These are phyloP conservation scores for Halisarca cf. caerulea DNA, from an alignment of 37 sponge, comb jelly and placozoan genomes.

Conservation along the genomic window DNA sequence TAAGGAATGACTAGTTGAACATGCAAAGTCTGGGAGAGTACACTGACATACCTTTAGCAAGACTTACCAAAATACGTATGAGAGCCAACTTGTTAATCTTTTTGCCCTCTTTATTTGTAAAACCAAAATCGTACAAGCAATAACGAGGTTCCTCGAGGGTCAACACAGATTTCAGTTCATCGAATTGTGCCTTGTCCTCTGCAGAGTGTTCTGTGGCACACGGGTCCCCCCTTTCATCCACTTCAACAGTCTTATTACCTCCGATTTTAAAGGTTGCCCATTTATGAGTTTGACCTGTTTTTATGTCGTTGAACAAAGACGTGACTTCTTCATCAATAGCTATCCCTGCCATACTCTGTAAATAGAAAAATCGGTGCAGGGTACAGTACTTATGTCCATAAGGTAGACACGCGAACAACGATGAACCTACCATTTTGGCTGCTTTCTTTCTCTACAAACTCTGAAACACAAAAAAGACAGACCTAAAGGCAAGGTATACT, in stretches of 20 bases:
- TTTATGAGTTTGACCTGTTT: constrained; percentile 52
- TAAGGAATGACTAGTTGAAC: too few relatives aligned
- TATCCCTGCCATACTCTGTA: constrained; percentile 71
- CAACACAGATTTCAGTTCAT: constrained; percentile 23
- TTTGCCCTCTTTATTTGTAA: constrained; percentile 58
- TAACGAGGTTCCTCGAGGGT: constrained; percentile 59
- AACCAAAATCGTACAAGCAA: constrained; percentile 65
- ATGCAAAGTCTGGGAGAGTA: too few relatives aligned
- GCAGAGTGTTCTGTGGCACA: constrained; percentile 12
- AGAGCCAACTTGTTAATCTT: constrained; percentile 56
- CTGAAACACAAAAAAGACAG: background rate
- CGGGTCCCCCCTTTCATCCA: constrained; percentile 36
- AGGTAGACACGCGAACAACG: too few relatives aligned
- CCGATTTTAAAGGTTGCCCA: constrained; percentile 61
- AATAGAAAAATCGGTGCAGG: too few relatives aligned
- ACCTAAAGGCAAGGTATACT: background rate
- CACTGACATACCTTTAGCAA: too few relatives aligned
- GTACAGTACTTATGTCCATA: too few relatives aligned
- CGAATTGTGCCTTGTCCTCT: constrained; percentile 53
- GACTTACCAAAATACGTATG: constrained; percentile 75
- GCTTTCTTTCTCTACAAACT: background rate
- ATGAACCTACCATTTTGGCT: background rate
- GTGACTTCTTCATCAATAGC: constrained; percentile 45
- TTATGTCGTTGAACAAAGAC: constrained; percentile 54
- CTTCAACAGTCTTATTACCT: constrained; percentile 38